Conservation (phyloP, 1,140 invertebrate genomes). For the Micrasema longulum region DNA sequence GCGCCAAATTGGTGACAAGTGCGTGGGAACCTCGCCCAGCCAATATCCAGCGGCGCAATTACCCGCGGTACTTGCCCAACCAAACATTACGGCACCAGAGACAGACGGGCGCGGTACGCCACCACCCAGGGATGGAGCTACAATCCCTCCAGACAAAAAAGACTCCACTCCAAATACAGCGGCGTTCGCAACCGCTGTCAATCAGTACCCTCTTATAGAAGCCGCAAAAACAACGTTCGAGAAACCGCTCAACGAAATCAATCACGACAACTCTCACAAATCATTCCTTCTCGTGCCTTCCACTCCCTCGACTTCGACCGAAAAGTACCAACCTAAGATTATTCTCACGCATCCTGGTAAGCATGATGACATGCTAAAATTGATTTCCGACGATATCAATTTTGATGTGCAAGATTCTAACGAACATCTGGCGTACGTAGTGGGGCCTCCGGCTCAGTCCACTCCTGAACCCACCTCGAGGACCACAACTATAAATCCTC, state of each 20-base stretch:
- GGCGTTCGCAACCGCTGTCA: conserved; percentile 46
- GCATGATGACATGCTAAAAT: conserved; percentile 50
- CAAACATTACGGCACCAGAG: neutral
- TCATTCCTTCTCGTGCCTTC: conserved; percentile 46
- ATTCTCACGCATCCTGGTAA: conserved; percentile 43
- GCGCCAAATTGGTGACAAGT: conserved; percentile 75
- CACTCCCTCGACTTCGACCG: conserved; percentile 31
- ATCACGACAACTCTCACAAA: conserved; percentile 38
- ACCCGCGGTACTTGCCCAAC: conserved; percentile 9
- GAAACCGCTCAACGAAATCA: conserved; percentile 43
- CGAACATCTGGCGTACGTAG: conserved; percentile 45
- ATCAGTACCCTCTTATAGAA: conserved; percentile 50
- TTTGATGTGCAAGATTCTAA: conserved; percentile 51
- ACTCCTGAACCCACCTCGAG: conserved; percentile 9
- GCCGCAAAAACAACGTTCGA: neutral
- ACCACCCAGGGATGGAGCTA: neutral
- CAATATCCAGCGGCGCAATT: conserved; percentile 32
- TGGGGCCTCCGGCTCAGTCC: conserved; percentile 27
- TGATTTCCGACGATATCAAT: conserved; percentile 51
- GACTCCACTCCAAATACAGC: conserved; percentile 23
- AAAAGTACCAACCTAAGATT: conserved; percentile 38
- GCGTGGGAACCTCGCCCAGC: conserved; percentile 59
- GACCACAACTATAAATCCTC: conserved; percentile 33
- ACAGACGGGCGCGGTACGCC: neutral
- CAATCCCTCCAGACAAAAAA: conserved; percentile 16